Evolutionary conservation across 2,113 vertebrate species (phyloP), one percentile per base, ranked within the genome.

Genomic region (Misgurnus mizolepis): DNA sequence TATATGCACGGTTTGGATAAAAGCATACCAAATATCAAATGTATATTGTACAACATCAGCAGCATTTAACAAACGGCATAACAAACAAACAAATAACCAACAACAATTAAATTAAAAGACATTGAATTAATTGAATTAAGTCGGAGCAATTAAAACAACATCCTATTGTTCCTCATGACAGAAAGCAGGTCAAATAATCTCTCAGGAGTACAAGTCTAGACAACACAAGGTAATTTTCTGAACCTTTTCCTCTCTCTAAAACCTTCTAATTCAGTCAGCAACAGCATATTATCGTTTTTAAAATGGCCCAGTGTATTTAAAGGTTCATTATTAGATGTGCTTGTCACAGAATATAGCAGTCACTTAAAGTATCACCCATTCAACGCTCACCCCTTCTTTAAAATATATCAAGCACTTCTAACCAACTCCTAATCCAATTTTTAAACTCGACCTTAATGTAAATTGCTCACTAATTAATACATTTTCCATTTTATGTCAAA

Each of bases 131-230:
- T 17, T 40, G 27, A 9, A 18, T 56, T 55, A n/a, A 41, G 34
- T 7, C 10, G 56, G 17, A 58, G 17, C 17, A 12, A 58, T 14
- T 41, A 58, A 72, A 72, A 18, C 69, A 40, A 43, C 69, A 79
- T 66, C 49, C 49, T 64, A 45, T 79, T 79, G 76, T 71, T 64
- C 50, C 34, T 58, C 18, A 1, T 75, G 55, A 43, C 70, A 41
- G 45, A 50, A 66, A 49, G 34, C 67, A 66, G 50, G 56, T 50
- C 50, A 67, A 58, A 41, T 47, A 14, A 49, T 76, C 47, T 65
- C 60, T 61, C 55, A 49, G 69, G 62, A 73, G 27, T 64, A 39
- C 62, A 67, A 41, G 61, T 77, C 55, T 81, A 73, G 79, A 77
- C 50, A 76, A 76, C 70, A 85, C 74, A 84, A 41, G 55, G 9